phyloP scores from a whole-genome alignment of 2,797 vertebrate species.

The Cyclura pinguis region DNA sequence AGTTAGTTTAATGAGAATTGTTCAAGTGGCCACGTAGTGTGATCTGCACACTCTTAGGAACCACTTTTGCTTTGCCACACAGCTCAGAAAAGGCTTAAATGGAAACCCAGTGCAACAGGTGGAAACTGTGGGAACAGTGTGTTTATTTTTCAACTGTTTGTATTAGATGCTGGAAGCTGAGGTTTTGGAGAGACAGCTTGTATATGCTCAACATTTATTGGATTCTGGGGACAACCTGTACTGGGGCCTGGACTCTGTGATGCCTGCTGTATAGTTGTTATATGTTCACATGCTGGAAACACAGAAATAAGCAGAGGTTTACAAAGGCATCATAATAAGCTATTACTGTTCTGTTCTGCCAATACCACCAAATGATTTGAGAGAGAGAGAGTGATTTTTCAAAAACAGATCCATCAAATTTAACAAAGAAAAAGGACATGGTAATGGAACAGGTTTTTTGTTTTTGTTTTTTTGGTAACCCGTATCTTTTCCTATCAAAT shows the following conservation, averaged over 20 bases:
- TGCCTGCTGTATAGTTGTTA: constrained; percentile 15
- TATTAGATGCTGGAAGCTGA: not conserved
- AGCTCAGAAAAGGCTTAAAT: not conserved
- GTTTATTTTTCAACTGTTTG: constrained; percentile 8
- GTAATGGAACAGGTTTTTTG: not conserved
- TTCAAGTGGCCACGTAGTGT: not conserved
- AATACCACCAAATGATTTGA: not conserved
- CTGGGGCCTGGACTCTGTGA: not conserved
- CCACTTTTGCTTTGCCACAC: not conserved
- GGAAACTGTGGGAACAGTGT: not conserved
- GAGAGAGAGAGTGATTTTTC: not conserved
- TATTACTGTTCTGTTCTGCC: not conserved
- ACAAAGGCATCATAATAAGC: constrained; percentile 1
- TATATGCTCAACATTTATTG: not conserved
- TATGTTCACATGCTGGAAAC: constrained; percentile 1
- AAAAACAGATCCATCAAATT: constrained; percentile 14
- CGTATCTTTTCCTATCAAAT: not conserved
- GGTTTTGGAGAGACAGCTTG: not conserved
- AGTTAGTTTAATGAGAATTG: not conserved
- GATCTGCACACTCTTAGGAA: not conserved
- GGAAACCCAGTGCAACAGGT: not conserved
- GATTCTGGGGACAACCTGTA: not conserved
- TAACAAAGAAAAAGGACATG: constrained; percentile 1
- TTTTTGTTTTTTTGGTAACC: too few relatives aligned
- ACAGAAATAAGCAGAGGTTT: not conserved